Evolutionary conservation across 2,113 vertebrate species (phyloP).

Genomic region (Entomyzon cyanotis): DNA sequence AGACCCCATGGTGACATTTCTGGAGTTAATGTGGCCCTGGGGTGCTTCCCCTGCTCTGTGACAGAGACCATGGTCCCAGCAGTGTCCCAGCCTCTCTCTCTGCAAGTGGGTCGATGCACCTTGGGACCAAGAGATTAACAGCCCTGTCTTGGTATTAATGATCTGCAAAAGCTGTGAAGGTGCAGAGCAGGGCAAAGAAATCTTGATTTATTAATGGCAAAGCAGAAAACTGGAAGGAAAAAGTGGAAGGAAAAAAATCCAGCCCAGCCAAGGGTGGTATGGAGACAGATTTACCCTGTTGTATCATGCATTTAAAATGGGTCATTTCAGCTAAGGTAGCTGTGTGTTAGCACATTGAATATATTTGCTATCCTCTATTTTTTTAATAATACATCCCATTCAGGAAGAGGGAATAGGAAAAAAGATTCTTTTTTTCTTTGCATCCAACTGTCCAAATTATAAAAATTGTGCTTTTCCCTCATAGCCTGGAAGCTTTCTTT

Average conservation of each 20-base stretch:
- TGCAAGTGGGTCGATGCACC: neutral
- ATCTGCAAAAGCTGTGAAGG: neutral
- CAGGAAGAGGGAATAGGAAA: neutral
- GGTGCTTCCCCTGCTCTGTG: neutral
- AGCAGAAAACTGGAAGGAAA: conserved; percentile 3
- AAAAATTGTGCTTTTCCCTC: neutral
- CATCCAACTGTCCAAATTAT: neutral
- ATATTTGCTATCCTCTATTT: neutral
- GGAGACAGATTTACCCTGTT: neutral
- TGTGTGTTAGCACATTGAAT: neutral
- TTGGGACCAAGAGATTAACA: neutral
- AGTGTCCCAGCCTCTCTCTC: neutral
- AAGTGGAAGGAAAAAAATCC: neutral
- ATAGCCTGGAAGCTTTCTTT: neutral
- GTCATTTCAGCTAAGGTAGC: conserved; percentile 11
- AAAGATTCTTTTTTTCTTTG: neutral
- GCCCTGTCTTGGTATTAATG: neutral
- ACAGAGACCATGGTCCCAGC: neutral
- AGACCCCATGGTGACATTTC: neutral
- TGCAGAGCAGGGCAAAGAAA: neutral
- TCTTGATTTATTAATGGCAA: conserved; percentile 21
- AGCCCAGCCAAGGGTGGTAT: neutral
- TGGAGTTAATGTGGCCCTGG: neutral
- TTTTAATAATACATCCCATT: neutral
- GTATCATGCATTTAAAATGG: conserved; percentile 12